phyloP scores from a whole-genome alignment of 2,797 vertebrate genomes.

The Gouania willdenowi region DNA sequence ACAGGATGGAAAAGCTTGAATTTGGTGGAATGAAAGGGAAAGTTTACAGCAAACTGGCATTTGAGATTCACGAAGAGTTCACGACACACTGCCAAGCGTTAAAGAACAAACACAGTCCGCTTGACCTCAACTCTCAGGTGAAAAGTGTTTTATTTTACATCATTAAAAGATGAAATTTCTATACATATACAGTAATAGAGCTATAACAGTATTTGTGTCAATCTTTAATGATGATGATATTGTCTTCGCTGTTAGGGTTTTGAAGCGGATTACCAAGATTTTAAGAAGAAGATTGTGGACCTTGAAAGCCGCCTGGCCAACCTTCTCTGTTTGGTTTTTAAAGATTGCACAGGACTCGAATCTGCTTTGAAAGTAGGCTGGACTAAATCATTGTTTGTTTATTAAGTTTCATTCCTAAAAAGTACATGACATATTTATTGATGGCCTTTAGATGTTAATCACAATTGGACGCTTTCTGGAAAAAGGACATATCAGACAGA shows the following conservation, averaged over 20 bases:
- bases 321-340: slow-evolving; percentile 76
- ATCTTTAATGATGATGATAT: not conserved
- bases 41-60: slow-evolving; percentile 68
- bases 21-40: slow-evolving; percentile 75
- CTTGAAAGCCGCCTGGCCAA: slow-evolving; percentile 74
- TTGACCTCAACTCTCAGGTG: slow-evolving; percentile 69
- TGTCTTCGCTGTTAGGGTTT: slow-evolving; percentile 62
- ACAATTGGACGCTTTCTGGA: slow-evolving; percentile 81
- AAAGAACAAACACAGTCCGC: slow-evolving; percentile 57
- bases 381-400: not conserved
- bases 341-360: slow-evolving; percentile 78
- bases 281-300: slow-evolving; percentile 72
- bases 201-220: not conserved
- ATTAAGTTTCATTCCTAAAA: not conserved
- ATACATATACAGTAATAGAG: too few relatives aligned
- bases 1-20: slow-evolving; percentile 81
- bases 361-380: slow-evolving; percentile 77
- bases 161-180: too few relatives aligned
- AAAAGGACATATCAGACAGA: slow-evolving; percentile 72
- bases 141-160: not conserved
- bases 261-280: slow-evolving; percentile 70
- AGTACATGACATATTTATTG: not conserved
- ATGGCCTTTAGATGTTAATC: slow-evolving; percentile 68
- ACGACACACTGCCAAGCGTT: slow-evolving; percentile 66
- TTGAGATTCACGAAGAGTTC: slow-evolving; percentile 69